A percentile compares a stretch with the other conserved stretches of the same genome.
Conservation (phyloP, 2,113 vertebrate species). For the Lagopus muta region DNA sequence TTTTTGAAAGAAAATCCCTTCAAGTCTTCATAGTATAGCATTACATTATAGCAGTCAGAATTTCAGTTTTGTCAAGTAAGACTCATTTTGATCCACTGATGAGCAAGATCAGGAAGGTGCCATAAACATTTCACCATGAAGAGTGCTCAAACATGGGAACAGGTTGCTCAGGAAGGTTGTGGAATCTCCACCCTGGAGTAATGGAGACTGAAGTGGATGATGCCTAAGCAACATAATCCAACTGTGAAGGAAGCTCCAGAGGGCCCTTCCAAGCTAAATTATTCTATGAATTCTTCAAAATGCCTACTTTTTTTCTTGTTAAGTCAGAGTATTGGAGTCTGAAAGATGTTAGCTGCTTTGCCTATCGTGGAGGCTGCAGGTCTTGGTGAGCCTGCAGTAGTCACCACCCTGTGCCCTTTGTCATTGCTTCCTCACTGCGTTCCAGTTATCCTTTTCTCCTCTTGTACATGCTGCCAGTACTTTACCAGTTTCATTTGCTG, state of each 20-base stretch:
- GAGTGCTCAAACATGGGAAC: not conserved
- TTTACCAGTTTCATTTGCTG: not conserved
- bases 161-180: not conserved
- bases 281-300: not conserved
- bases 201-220: not conserved
- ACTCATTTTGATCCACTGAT: not conserved
- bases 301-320: not conserved
- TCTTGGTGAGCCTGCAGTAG: not conserved
- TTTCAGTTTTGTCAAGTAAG: not conserved
- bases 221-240: not conserved
- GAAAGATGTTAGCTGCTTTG: not conserved
- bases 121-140: fast-evolving
- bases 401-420: not conserved
- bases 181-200: not conserved
- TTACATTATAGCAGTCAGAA: not conserved
- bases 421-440: not conserved
- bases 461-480: not conserved
- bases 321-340: not conserved
- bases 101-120: not conserved
- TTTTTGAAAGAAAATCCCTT: not conserved
- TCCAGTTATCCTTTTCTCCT: not conserved
- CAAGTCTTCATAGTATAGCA: not conserved
- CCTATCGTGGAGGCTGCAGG: not conserved
- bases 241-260: not conserved
- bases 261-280: not conserved